Conservation (phyloP, 1,140 invertebrate species). For the Ectropis grisescens region DNA sequence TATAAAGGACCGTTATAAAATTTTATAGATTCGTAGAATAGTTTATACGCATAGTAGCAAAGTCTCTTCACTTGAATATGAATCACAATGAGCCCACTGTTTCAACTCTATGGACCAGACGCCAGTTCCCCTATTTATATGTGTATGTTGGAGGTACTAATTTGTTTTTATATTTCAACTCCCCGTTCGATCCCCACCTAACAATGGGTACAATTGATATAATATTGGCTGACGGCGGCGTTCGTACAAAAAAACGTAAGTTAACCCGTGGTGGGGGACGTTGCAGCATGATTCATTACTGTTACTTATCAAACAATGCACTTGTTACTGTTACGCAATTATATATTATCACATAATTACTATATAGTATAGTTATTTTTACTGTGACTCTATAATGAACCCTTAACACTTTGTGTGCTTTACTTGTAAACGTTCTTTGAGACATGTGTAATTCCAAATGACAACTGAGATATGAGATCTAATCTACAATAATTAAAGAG, state of each 20-base stretch:
- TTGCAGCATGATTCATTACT: slow-evolving; percentile 29
- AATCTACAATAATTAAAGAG: too few relatives aligned
- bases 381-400: neutral
- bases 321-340: neutral
- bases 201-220: slow-evolving; percentile 50
- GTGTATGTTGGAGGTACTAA: slow-evolving; percentile 54
- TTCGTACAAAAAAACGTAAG: slow-evolving; percentile 47
- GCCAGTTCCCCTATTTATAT: slow-evolving; percentile 24
- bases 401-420: neutral
- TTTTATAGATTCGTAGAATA: too few relatives aligned
- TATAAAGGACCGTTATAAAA: too few relatives aligned
- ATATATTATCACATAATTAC: too few relatives aligned
- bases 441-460: neutral
- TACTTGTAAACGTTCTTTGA: slow-evolving; percentile 1
- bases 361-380: too few relatives aligned
- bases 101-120: too few relatives aligned
- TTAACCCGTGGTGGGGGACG: slow-evolving; percentile 26
- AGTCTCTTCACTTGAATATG: too few relatives aligned
- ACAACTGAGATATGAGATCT: neutral
- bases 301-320: slow-evolving; percentile 2
- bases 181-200: slow-evolving; percentile 51
- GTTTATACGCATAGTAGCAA: too few relatives aligned
- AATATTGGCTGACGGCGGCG: slow-evolving; percentile 33
- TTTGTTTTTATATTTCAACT: slow-evolving; percentile 59
- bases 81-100: too few relatives aligned